Base-by-base conservation (phyloP, 1,140 invertebrate species). In the Lepidurus apus region DNA sequence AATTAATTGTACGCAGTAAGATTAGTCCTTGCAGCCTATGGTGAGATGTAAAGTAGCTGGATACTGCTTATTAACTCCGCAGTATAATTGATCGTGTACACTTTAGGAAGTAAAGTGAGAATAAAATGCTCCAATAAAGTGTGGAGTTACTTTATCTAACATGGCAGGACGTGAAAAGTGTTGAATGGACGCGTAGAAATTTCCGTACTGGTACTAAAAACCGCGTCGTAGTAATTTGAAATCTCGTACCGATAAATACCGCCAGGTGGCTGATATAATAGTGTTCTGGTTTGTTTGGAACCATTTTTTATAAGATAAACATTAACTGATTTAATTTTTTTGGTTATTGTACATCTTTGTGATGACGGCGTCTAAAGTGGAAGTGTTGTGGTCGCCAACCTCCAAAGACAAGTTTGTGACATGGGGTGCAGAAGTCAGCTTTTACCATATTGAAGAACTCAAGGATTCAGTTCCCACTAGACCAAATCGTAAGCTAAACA, bases 371-470 rank as follows among this genome's bases (percentile, higher is more conserved):
- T 65, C 53, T 65, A 65, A 65, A 65, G 53, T 91, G 77, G 93
- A 95, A 82, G 89, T 95, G 13, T 88, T 90, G 82, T 95, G 93
- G 93, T 93, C 92, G 65, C 93, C 93, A 3, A 87, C 90, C 42
- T 89, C 90, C 82, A 87, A 87, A 6, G 89, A 94, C 82, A 93
- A 93, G 83, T 95, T 95, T 83, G 90, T 96, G 77, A 91, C 92
- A 44, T 95, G 93, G 93, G 92, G 93, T 24, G 53, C 42, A 42
- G 93, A 95, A 83, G 91, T 96, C 82, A 91, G 88, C 84, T 87
- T 95, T 42, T 95, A 95, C 82, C 91, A 95, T 87, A 89, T 93
- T 76, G 88, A 85, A 74, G 80, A 82, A 65, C 53, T 65, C 53
- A 65, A 17, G 53, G 21, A 65, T 65, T n/a, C 53, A 65, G 53